Evolutionary conservation across 92 coral and sea anemone genomes (phyloP), one percentile per base, ranked within the genome.

Genomic region (Siderastrea radians): DNA sequence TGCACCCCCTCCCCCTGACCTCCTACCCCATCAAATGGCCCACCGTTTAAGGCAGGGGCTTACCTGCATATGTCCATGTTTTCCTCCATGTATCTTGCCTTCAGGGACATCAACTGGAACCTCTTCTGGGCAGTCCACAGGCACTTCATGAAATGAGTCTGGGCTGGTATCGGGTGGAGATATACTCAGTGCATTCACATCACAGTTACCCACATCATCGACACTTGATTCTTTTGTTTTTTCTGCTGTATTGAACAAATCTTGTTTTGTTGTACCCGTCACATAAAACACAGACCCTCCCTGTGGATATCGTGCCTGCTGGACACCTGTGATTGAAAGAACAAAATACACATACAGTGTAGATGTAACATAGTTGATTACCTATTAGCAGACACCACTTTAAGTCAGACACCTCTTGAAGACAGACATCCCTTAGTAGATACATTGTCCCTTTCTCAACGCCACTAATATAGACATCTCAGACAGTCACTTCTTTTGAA

Each of bases 201-300:
- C 85, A 15, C 92, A 49, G 83, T 93, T 93, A 73, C 48, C 88
- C 8, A 93, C 51, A 43, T 95, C 98, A 83, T 95, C 98, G 59
- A 95, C 98, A 59, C 74, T 74, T 2, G 98, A 93, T 64, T 95
- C 98, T 68, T 91, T 95, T 0, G 94, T 95, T 73, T 93, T 93
- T 65, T 95, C 96, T 17, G 98, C 98, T 0, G 96, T 95, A 80
- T 89, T 91, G 65, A 95, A 95, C 5, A 95, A 85, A 53, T 95
- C 98, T 78, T 95, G 95, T 67, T 93, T 95, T 74, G 93, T 84
- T 9, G 90, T 90, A 3, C 98, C 98, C 49, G 98, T 93, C 58
- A 95, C 95, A 61, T 93, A 95, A 78, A 95, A 95, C 70, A 95
- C 94, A 10, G 98, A 91, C 6, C 96, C 96, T 8, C 94, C 93